phyloP scores from a whole-genome alignment of 1,140 invertebrate species.

The Ceratina australensis region DNA sequence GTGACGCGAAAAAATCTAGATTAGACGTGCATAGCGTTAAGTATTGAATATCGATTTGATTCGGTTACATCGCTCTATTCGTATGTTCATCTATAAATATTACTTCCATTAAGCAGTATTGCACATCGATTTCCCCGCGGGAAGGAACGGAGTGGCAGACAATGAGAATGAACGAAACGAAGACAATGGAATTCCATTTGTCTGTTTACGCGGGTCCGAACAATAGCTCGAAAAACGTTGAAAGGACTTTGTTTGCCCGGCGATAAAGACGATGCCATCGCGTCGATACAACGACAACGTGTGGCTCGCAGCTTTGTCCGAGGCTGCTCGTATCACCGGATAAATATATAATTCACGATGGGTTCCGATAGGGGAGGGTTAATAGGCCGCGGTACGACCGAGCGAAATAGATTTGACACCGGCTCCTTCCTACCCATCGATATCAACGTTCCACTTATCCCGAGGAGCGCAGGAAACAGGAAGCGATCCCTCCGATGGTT shows the following conservation, averaged over 20 bases:
- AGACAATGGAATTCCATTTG: conserved; percentile 28
- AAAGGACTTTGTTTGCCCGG: neutral
- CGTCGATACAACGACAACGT: too few relatives aligned
- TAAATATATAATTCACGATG: too few relatives aligned
- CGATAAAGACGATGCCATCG: neutral
- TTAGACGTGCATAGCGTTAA: too few relatives aligned
- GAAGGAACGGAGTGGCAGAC: neutral
- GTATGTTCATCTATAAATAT: too few relatives aligned
- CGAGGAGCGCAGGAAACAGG: conserved; percentile 43
- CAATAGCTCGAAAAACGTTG: neutral
- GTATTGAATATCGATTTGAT: too few relatives aligned
- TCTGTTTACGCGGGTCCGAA: neutral
- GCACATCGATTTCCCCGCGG: neutral
- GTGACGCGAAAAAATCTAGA: too few relatives aligned
- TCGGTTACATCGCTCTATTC: too few relatives aligned
- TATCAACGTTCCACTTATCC: conserved; percentile 40
- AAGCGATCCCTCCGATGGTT: conserved; percentile 47
- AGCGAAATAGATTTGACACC: neutral
- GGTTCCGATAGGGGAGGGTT: neutral
- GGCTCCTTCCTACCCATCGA: conserved; percentile 8
- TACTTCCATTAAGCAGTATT: neutral
- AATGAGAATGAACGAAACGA: neutral
- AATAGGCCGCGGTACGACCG: neutral
- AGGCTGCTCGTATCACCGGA: too few relatives aligned
- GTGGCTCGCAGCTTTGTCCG: too few relatives aligned